Evolutionary conservation across 2,113 vertebrate genomes (phyloP).

Genomic region (Oryzias woworae): DNA sequence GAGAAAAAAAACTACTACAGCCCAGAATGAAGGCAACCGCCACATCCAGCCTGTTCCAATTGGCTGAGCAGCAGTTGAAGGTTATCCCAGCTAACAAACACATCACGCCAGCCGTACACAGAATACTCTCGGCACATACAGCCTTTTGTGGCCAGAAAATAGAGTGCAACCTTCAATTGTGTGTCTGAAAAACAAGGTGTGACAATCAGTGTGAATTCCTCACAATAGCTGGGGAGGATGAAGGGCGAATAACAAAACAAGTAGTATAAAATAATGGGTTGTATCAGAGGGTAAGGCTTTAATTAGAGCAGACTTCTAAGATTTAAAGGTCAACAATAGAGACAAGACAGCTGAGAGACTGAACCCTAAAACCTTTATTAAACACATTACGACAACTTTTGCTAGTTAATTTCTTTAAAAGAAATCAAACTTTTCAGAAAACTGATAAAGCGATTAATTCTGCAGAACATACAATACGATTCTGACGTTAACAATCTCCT

Average conservation of each 20-base stretch:
- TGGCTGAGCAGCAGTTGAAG: constrained; percentile 70
- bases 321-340: too few relatives aligned
- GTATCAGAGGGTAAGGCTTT: background rate
- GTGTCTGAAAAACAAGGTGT: constrained; percentile 40
- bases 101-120: constrained; percentile 47
- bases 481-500: too few relatives aligned
- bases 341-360: too few relatives aligned
- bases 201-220: constrained; percentile 27
- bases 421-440: too few relatives aligned
- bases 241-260: background rate
- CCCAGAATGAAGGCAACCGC: constrained; percentile 51
- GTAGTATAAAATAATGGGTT: background rate
- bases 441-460: too few relatives aligned
- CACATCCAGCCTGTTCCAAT: constrained; percentile 63
- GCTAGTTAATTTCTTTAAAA: too few relatives aligned
- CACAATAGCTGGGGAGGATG: background rate
- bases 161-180: constrained; percentile 51
- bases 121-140: constrained; percentile 11
- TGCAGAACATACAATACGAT: too few relatives aligned
- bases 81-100: constrained; percentile 70
- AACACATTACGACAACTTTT: too few relatives aligned
- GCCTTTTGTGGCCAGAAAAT: constrained; percentile 47
- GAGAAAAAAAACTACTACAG: constrained; percentile 17
- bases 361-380: too few relatives aligned
- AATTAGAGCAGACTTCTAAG: too few relatives aligned